These are phyloP conservation scores for Chaetodon trifasciatus DNA, from an alignment of 2,797 vertebrate genomes.

Conservation along the genomic window DNA sequence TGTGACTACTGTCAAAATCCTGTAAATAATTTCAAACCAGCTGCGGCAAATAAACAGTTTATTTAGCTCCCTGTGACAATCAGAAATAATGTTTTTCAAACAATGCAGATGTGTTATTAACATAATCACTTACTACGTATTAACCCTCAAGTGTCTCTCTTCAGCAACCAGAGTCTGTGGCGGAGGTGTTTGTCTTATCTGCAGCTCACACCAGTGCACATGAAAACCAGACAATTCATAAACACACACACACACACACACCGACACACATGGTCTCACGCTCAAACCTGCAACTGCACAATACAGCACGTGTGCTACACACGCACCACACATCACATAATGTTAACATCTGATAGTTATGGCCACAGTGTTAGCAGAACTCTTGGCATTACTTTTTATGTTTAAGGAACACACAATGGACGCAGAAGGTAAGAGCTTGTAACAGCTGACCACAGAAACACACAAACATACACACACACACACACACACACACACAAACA, in stretches of 20 bases:
- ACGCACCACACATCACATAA: neutral
- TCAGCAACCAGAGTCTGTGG: constrained; percentile 18
- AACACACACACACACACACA: neutral
- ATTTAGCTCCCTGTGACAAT: neutral
- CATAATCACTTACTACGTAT: neutral
- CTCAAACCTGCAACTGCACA: neutral
- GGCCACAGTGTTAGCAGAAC: constrained; percentile 44
- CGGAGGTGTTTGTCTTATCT: constrained; percentile 41
- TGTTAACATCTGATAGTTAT: constrained; percentile 11
- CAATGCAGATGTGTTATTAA: constrained; percentile 21
- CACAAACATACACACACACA: neutral
- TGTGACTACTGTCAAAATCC: neutral
- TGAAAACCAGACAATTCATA: constrained; percentile 1
- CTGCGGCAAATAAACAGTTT: neutral
- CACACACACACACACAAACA: too few species aligned
- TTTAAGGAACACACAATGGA: constrained; percentile 31
- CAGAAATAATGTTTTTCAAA: constrained; percentile 1
- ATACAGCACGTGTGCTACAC: neutral
- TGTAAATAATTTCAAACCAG: neutral
- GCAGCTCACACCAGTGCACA: constrained; percentile 39
- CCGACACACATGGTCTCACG: neutral
- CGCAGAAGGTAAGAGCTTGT: constrained; percentile 30
- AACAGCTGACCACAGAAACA: constrained; percentile 25
- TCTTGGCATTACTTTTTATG: constrained; percentile 37
- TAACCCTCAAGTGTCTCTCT: constrained; percentile 22